Evolutionary conservation across 2,888 invertebrate species (phyloP), one percentile per base, ranked within the genome.

Genomic region (Baronia brevicornis): DNA sequence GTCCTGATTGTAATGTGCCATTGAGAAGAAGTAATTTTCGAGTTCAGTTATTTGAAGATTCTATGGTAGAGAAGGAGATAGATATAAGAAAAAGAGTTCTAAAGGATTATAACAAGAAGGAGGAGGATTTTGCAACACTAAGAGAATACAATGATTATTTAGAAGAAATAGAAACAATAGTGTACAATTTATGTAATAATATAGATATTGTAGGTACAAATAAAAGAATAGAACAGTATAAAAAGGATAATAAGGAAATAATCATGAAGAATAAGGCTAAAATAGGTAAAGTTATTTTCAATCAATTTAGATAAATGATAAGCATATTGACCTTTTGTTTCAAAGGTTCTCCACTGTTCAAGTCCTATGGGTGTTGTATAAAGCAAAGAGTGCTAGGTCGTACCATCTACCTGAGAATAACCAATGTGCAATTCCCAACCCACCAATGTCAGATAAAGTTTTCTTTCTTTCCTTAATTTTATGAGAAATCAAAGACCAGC

Each of bases 51-150:
- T 99, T 98, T 63, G 98, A 99, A 84, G 98, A 99, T 82, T 88
- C 98, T 0, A 88, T 88, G 79, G 95, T 99, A 0, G 99, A 99
- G 72, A 98, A 98, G 67, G 99, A 99, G 85, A 93, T 98, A 4
- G 97, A 98, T 59, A 96, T 98, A 41, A 86, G 99, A 14, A 93
- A 93, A 62, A 87, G 93, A 47, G 90, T 99, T 10, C 77, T 97
- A 5, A 88, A 91, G 48, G 96, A 98, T 70, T 98, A 92, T 60
- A 98, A 97, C 61, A 96, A 97, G 60, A 95, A 93, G 60, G 95
- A 97, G 65, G 96, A 96, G 46, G 98, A 99, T 70, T 99, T 99
- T 66, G 65, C 79, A 0, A 85, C 90, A 0, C 68, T 96, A 33
- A 79, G 89, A 19, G 97, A 96, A 37, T 99, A 92, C 70, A 98